Percentiles rank a stretch among this genome's conserved stretches.
Conservation (phyloP, 2,113 vertebrate genomes). For the Nesoenas mayeri region DNA sequence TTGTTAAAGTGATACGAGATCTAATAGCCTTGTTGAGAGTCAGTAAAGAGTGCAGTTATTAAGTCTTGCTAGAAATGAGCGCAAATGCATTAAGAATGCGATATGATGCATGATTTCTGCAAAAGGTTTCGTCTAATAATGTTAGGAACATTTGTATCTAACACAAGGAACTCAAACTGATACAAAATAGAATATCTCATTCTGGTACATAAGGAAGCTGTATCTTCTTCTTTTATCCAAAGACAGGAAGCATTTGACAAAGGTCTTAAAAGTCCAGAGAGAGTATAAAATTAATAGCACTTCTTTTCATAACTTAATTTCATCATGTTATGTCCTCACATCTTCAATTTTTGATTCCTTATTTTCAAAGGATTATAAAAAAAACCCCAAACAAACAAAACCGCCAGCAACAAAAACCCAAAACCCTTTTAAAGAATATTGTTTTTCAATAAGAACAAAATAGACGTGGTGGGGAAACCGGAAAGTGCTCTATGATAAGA, state of each 20-base stretch:
- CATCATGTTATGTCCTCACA: background rate
- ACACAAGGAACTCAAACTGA: background rate
- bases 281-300: background rate
- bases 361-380: background rate
- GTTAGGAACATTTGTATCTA: background rate
- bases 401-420: too few species aligned
- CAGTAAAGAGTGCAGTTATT: background rate
- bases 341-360: background rate
- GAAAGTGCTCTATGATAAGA: background rate
- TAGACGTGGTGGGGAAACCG: background rate
- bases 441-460: background rate
- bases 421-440: background rate
- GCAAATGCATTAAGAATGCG: background rate
- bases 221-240: background rate
- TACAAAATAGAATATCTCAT: background rate
- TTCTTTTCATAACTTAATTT: conserved; percentile 6
- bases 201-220: background rate
- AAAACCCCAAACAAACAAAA: too few species aligned
- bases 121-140: background rate
- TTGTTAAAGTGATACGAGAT: background rate
- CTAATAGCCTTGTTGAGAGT: background rate
- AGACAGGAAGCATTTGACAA: background rate
- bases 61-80: background rate
- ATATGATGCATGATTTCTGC: background rate
- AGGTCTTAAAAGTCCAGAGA: background rate